Conservation (phyloP, 2,888 invertebrate species). For the Pomacea canaliculata region DNA sequence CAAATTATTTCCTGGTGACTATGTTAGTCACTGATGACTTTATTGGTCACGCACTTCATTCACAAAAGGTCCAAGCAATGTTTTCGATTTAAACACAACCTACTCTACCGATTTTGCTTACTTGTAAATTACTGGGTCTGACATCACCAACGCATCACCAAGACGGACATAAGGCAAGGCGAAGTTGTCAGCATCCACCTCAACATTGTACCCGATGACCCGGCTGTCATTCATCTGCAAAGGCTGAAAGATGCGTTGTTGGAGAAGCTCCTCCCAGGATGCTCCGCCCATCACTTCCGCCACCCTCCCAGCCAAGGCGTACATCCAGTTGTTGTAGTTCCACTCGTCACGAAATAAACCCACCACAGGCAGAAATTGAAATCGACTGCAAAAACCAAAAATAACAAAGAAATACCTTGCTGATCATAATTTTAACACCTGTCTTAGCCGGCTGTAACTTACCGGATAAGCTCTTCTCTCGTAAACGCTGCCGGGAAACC, state of each 20-base stretch:
- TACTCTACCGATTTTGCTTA: neutral
- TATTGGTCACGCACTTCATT: no score
- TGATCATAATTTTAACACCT: neutral
- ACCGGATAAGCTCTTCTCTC: constrained; percentile 8
- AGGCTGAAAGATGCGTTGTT: constrained; percentile 14
- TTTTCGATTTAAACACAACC: no score
- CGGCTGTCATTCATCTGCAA: constrained; percentile 19
- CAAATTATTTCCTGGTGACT: no score
- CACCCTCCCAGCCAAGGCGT: constrained; percentile 19
- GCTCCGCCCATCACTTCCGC: constrained; percentile 15
- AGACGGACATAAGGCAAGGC: constrained; percentile 22
- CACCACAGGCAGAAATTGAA: neutral
- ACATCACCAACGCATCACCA: neutral
- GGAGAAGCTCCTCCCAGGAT: constrained; percentile 22
- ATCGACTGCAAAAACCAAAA: neutral
- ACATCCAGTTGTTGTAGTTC: constrained; percentile 31
- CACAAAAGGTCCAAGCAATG: no score
- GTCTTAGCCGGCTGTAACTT: neutral
- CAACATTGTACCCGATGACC: constrained; percentile 10
- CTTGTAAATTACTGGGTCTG: constrained; percentile 16
- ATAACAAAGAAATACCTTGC: no score
- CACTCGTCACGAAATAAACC: constrained; percentile 17
- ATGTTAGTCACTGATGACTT: no score
- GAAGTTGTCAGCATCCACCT: constrained; percentile 16
- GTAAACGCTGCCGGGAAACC: neutral